Base-by-base conservation (phyloP, 2,113 vertebrate genomes). In the Felis chaus region DNA sequence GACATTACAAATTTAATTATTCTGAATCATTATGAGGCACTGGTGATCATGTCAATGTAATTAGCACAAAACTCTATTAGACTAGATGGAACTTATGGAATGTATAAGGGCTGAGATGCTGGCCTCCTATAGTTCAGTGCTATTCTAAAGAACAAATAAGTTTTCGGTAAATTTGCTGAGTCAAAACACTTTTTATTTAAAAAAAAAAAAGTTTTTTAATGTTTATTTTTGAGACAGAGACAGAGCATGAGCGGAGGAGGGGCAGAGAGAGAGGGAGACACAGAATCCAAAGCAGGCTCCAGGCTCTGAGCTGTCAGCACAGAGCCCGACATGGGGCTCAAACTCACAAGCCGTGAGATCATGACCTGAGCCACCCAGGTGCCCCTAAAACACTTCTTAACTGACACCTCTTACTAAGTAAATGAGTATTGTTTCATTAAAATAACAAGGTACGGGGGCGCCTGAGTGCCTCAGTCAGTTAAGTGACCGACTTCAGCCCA, bases 401-500 rank as follows among this genome's bases (percentile, higher is more conserved):
- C 3, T 53, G 48, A 50, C 33, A 45, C 85, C 23, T 94, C 55
- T 65, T 76, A 21, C 55, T 57, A 57, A 57, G 55, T 21, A 66
- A 94, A 39, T 88, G 63, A 66, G 76, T 76, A 89, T 0, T 86
- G 10, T 25, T n/a, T 96, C 71, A 69, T 89, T 94, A 94, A 87
- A 95, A 76, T 45, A 86, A 69, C 4, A 23, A 81, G 39, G 11
- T 68, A 91, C 7, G 45, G 45, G 45, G 45, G 45, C 7, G 45
- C 45, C 45, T 45, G 41, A 45, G 45, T 45, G 45, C 45, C 45
- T 45, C 45, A 45, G 45, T 45, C 45, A 45, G 45, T 45, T 45
- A 45, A 45, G 7, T 45, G 45, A 45, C 45, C 45, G 45, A 45
- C 45, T 45, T 45, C 45, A 45, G 45, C 45, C 8, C 45, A 1